phyloP scores from a whole-genome alignment of 2,113 vertebrate species.

The Otolemur garnettii region DNA sequence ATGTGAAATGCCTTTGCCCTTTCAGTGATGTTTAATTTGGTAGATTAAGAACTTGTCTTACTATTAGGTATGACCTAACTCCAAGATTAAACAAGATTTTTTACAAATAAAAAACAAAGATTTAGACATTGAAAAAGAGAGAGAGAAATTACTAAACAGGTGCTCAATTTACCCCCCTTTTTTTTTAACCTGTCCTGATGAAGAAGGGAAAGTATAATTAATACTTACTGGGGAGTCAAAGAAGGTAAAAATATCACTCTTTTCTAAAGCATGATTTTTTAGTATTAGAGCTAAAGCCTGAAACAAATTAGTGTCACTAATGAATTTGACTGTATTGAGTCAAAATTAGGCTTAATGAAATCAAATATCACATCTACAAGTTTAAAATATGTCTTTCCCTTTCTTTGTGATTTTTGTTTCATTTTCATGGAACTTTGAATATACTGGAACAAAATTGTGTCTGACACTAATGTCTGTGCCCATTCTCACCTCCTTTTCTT shows the following conservation, averaged over 20 bases:
- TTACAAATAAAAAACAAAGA: slow-evolving; percentile 29
- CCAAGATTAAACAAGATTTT: slow-evolving; percentile 36
- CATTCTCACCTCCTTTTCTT: neutral
- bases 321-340: neutral
- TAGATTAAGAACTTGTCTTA: slow-evolving; percentile 26
- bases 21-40: neutral
- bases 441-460: neutral
- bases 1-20: slow-evolving; percentile 39
- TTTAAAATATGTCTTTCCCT: slow-evolving; percentile 17
- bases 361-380: neutral
- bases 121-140: neutral
- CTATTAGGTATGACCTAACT: neutral
- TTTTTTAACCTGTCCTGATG: slow-evolving; percentile 5
- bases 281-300: neutral
- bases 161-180: neutral
- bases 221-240: neutral
- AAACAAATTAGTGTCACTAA: neutral
- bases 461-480: neutral
- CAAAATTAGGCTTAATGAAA: slow-evolving; percentile 33
- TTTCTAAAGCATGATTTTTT: neutral
- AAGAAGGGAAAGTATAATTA: neutral
- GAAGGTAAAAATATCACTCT: slow-evolving; percentile 26
- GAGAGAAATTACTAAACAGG: slow-evolving; percentile 21
- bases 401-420: neutral
- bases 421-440: neutral